A percentile compares a stretch with the other conserved stretches of the same genome.
Evolutionary conservation across 2,888 invertebrate species (phyloP).

Genomic region (Eudasyphora cyanicolor): DNA sequence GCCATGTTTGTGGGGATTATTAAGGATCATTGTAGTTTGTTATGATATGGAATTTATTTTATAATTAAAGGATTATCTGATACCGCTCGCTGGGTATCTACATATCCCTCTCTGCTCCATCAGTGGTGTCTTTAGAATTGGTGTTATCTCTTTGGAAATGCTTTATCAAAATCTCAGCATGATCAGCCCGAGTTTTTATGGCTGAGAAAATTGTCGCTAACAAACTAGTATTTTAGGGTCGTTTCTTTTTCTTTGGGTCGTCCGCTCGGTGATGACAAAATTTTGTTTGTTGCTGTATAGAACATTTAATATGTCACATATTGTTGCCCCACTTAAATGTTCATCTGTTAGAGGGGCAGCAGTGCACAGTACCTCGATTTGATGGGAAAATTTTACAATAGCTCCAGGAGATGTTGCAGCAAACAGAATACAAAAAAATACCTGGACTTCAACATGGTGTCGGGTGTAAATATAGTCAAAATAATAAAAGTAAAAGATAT

Average conservation of each 20-base stretch:
- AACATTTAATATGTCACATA: conserved; percentile 62
- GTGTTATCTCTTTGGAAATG: conserved; percentile 19
- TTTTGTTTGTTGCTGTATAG: conserved; percentile 40
- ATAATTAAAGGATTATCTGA: conserved; percentile 63
- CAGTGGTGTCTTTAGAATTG: neutral
- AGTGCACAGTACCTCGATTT: no score
- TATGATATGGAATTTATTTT: conserved; percentile 43
- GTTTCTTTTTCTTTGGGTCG: conserved; percentile 33
- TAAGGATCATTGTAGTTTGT: conserved; percentile 46
- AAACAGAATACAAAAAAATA: no score
- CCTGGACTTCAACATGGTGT: no score
- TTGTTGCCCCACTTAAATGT: conserved; percentile 63
- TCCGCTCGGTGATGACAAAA: conserved; percentile 45
- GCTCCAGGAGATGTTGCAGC: no score
- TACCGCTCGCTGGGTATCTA: neutral
- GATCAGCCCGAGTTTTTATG: conserved; percentile 28
- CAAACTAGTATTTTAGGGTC: conserved; percentile 15
- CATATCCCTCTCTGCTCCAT: no score
- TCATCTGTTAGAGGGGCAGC: conserved; percentile 2
- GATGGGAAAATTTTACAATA: no score
- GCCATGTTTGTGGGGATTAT: conserved; percentile 24
- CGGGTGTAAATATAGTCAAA: no score
- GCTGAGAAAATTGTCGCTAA: neutral
- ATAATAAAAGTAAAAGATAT: no score
- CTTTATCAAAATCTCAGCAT: conserved; percentile 59